phyloP scores from a whole-genome alignment of 2,888 invertebrate species.

The Masnerella sp. region DNA sequence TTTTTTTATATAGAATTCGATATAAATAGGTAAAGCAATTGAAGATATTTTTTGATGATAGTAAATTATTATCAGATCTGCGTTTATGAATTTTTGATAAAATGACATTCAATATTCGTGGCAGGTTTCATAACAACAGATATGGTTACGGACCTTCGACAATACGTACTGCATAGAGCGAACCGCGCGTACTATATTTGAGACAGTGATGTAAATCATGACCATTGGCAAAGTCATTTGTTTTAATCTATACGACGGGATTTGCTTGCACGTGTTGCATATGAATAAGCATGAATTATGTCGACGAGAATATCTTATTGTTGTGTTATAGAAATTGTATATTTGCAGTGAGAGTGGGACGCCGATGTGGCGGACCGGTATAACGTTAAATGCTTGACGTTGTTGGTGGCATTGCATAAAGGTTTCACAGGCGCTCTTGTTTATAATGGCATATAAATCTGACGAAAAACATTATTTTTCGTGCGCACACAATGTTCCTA shows the following conservation, averaged over 20 bases:
- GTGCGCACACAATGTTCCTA: constrained; percentile 9
- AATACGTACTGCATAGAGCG: constrained; percentile 35
- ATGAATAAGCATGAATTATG: constrained; percentile 36
- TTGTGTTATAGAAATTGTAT: constrained; percentile 1
- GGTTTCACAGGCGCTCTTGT: not conserved
- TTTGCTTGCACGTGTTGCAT: constrained; percentile 23
- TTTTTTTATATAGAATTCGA: too few relatives aligned
- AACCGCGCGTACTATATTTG: constrained; percentile 20
- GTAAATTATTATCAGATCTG: constrained; percentile 9
- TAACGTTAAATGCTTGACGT: constrained; percentile 4
- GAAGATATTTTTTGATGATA: not conserved
- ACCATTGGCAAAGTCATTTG: constrained; percentile 42
- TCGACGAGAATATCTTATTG: constrained; percentile 26
- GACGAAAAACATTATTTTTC: constrained; percentile 13
- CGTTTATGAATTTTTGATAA: constrained; percentile 36
- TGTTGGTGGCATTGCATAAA: constrained; percentile 3
- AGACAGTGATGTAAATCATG: constrained; percentile 44
- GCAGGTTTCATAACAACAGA: constrained; percentile 33
- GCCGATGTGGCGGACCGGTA: not conserved
- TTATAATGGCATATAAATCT: constrained; percentile 17
- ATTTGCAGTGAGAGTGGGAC: constrained; percentile 2
- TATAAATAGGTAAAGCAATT: not conserved
- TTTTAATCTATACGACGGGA: constrained; percentile 33
- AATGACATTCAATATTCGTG: constrained; percentile 28
- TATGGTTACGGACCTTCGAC: constrained; percentile 52